Evolutionary conservation across 30 jellyfish, hydroid and myxozoan species (phyloP).

Genomic region (Mastigias papua): DNA sequence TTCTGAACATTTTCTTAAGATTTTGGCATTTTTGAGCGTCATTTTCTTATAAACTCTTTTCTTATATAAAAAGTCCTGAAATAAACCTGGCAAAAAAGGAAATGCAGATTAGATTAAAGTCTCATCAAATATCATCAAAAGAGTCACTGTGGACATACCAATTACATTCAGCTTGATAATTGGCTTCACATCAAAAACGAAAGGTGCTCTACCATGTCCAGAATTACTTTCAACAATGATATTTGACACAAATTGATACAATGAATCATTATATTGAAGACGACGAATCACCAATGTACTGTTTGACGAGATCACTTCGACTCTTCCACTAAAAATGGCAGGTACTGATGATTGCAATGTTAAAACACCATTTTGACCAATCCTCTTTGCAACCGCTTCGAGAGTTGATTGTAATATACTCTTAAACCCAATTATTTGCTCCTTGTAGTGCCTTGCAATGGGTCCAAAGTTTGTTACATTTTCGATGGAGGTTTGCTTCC

Average conservation of each 20-base stretch:
- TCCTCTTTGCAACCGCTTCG: slow-evolving; percentile 20
- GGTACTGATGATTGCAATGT: slow-evolving; percentile 13
- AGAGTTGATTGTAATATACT: background rate
- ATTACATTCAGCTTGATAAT: background rate
- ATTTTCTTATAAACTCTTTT: no score
- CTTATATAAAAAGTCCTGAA: no score
- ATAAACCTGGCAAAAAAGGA: no score
- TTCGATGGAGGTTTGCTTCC: slow-evolving; percentile 18
- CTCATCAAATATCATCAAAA: no score
- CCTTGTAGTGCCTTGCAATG: background rate
- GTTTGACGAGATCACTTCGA: slow-evolving; percentile 31
- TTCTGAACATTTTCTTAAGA: no score
- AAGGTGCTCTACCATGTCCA: background rate
- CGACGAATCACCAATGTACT: slow-evolving; percentile 34
- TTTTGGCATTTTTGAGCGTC: no score
- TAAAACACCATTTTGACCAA: slow-evolving; percentile 12
- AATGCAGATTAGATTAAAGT: no score
- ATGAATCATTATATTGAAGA: slow-evolving; percentile 40
- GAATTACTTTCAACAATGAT: background rate
- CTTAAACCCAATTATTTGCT: slow-evolving; percentile 14
- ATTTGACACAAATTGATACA: slow-evolving; percentile 11
- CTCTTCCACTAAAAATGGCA: slow-evolving; percentile 30
- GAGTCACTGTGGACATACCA: slow-evolving; percentile 28
- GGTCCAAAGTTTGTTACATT: background rate
- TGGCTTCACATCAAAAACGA: background rate